These are phyloP conservation scores for Ormia ochracea DNA, from an alignment of 2,888 invertebrate genomes.

Conservation along the genomic window DNA sequence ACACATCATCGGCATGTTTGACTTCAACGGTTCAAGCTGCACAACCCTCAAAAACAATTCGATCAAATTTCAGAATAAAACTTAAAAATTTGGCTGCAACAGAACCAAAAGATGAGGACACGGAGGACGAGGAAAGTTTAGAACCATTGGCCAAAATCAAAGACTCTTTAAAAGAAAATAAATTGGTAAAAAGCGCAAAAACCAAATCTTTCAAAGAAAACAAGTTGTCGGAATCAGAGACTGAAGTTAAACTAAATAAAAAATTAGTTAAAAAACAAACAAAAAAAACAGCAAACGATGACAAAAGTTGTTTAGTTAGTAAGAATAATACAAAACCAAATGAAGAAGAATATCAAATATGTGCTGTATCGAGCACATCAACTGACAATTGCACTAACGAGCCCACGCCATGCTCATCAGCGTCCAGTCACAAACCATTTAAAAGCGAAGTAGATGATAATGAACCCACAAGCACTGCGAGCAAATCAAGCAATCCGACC, in stretches of 20 bases:
- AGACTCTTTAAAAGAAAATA: conserved; percentile 19
- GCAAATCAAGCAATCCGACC: conserved; percentile 46
- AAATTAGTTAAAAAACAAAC: neutral
- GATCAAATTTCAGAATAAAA: conserved; percentile 11
- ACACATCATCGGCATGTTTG: neutral
- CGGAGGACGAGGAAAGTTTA: neutral
- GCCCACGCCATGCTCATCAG: neutral
- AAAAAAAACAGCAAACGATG: neutral
- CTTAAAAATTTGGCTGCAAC: neutral
- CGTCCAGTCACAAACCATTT: neutral
- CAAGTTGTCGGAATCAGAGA: neutral
- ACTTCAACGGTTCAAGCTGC: neutral
- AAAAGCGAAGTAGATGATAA: conserved; percentile 47
- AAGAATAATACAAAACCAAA: conserved; percentile 13
- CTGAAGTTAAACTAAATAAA: neutral
- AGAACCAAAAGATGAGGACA: conserved; percentile 12
- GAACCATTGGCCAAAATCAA: neutral
- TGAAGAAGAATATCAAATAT: conserved; percentile 65
- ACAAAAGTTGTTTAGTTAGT: too few relatives aligned
- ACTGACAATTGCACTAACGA: conserved; percentile 29
- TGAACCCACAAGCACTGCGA: conserved; percentile 64
- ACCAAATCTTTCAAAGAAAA: conserved; percentile 6
- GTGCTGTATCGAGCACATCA: conserved; percentile 67
- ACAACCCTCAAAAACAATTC: neutral
- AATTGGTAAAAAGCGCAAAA: conserved; percentile 3